Evolutionary conservation across 2,888 invertebrate genomes (phyloP).

Genomic region (Tiliacea citrago): DNA sequence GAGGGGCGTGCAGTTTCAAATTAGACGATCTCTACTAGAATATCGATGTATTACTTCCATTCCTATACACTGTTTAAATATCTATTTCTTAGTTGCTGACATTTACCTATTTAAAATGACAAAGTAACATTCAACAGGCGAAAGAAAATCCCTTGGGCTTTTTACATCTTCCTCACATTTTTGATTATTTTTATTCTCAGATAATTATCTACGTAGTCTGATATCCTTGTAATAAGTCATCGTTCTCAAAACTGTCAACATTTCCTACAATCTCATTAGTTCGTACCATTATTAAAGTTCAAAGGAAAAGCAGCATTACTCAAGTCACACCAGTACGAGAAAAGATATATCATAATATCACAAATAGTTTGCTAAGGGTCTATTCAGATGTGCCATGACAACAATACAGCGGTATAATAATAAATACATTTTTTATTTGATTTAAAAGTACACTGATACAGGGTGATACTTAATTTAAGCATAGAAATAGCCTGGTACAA

Average conservation of each 20-base stretch:
- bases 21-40: not conserved
- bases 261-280: constrained; percentile 10
- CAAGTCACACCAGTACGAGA: constrained; percentile 10
- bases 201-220: not conserved
- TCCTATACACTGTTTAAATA: not conserved
- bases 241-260: not conserved
- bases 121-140: not conserved
- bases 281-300: constrained; percentile 1
- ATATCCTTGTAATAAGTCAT: not conserved
- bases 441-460: too few relatives aligned
- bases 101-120: not conserved
- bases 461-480: too few relatives aligned
- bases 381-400: not conserved
- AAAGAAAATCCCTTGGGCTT: not conserved
- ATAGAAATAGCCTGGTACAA: too few relatives aligned
- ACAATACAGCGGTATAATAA: too few relatives aligned
- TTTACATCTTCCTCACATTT: not conserved
- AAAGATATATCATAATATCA: not conserved
- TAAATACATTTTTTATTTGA: too few relatives aligned
- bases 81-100: not conserved
- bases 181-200: not conserved
- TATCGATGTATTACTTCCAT: not conserved
- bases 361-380: constrained; percentile 8
- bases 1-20: too few relatives aligned
- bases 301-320: constrained; percentile 18